These are phyloP conservation scores for Cyrtonyx montezumae DNA, from an alignment of 2,113 vertebrate genomes.

Conservation along the genomic window DNA sequence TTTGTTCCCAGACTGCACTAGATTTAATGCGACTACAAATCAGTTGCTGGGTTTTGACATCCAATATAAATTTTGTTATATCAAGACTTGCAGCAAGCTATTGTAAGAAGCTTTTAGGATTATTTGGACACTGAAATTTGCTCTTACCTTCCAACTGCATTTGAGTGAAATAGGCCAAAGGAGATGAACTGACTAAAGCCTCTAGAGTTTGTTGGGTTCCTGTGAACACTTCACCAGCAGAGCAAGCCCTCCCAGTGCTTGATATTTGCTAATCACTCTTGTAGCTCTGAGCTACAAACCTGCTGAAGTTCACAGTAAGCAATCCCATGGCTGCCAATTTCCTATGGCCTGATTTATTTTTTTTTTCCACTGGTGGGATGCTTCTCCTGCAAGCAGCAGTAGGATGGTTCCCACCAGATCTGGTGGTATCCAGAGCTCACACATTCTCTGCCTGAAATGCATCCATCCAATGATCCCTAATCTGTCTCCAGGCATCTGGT, in stretches of 20 bases:
- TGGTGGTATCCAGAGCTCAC: neutral
- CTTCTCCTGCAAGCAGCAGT: accelerated
- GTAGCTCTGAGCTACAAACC: neutral
- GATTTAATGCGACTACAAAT: slow-evolving; percentile 48
- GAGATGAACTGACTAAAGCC: neutral
- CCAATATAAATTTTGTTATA: slow-evolving; percentile 51
- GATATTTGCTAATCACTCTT: neutral
- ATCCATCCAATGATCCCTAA: neutral
- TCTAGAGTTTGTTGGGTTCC: neutral
- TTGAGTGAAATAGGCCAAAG: slow-evolving; percentile 6
- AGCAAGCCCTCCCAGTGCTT: neutral
- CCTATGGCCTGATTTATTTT: neutral
- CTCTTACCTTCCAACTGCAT: slow-evolving; percentile 1
- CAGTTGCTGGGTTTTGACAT: slow-evolving; percentile 48
- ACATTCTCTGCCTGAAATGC: neutral
- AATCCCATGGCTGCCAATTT: neutral
- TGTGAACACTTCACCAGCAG: neutral
- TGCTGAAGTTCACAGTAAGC: neutral
- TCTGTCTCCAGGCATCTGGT: accelerated
- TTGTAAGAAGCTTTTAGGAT: slow-evolving; percentile 61
- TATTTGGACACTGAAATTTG: slow-evolving; percentile 45
- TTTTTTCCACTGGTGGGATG: neutral
- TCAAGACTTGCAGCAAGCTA: neutral
- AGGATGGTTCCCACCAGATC: accelerated
- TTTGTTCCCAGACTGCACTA: neutral